Evolutionary conservation across 2,113 vertebrate species (phyloP).

Genomic region (Barnardius zonarius): DNA sequence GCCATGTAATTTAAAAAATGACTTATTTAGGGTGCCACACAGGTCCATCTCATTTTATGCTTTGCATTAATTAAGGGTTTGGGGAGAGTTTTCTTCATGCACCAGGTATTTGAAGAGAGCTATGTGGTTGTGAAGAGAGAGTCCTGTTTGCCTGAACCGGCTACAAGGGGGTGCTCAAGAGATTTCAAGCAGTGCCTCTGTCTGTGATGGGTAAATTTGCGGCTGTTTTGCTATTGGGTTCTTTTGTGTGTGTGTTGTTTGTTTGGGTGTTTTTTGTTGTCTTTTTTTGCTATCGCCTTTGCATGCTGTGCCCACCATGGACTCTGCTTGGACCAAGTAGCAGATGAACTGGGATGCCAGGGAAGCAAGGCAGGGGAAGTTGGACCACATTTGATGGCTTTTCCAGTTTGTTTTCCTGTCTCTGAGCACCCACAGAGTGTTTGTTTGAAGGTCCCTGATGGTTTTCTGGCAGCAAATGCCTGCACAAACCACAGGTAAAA

Average conservation of each 20-base stretch:
- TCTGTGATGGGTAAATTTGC: background rate
- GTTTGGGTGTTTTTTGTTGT: background rate
- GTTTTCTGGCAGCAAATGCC: background rate
- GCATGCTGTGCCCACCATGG: background rate
- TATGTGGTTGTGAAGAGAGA: background rate
- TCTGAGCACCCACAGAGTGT: background rate
- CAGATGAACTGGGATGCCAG: background rate
- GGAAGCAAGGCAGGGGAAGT: background rate
- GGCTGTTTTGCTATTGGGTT: background rate
- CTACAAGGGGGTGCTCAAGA: background rate
- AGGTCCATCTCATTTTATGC: background rate
- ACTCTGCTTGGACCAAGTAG: background rate
- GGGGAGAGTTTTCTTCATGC: background rate
- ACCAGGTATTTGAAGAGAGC: background rate
- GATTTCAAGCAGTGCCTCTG: background rate
- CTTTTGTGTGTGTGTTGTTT: background rate
- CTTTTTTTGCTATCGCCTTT: background rate
- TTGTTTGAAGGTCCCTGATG: background rate
- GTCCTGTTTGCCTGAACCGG: too few species aligned
- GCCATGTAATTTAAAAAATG: background rate
- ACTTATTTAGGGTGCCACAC: background rate
- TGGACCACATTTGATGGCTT: background rate
- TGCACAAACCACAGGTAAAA: background rate
- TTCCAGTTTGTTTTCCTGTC: accelerated
- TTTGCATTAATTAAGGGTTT: background rate